Base-by-base conservation (phyloP, 2,888 invertebrate species). In the Platynereis dumerilii region DNA sequence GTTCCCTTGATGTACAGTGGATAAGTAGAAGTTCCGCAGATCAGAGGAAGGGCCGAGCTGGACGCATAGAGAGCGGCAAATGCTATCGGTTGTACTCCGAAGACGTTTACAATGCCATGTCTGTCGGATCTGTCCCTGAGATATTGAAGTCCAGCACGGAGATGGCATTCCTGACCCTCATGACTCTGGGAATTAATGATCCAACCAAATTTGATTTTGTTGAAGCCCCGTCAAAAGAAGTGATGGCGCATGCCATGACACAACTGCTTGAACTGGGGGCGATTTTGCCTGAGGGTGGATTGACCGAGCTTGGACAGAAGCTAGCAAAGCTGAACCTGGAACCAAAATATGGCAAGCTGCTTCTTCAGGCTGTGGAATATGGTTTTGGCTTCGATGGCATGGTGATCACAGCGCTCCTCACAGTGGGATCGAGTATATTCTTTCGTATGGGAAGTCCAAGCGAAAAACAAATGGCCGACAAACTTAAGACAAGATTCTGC, bases 41-140 rank as follows among this genome's bases (percentile, higher is more conserved):
- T 34, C 85, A 85, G 68, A 75, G 85, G 5, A 82, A 80, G 70
- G 85, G 85, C 5, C 71, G 85, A 64, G 84, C 85, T 15, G 85
- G 85, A 17, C 71, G 85, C 64, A 82, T 79, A 5, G 74, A 75
- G 20, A 67, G 76, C 5, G 85, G 85, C 0, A 76, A 73, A 63
- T 84, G 84, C 69, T 83, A 74, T 71, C 72, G 83, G 29, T 73
- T 85, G 12, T 85, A 81, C 68, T 76, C 75, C 7, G 71, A 79
- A 58, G 71, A 72, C n/a, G 74, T 76, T 20, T 84, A 75, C 69
- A 61, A 75, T 7, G 62, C 68, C 2, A 81, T 84, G 80, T 69
- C 70, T 2, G 66, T 68, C 34, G 69, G 56, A 28, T 70, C 76
- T 22, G 68, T 72, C 28, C 84, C 85, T 39, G 85, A 85, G 70